phyloP scores from a whole-genome alignment of 2,797 vertebrate species.

The Xiphophorus birchmanni region DNA sequence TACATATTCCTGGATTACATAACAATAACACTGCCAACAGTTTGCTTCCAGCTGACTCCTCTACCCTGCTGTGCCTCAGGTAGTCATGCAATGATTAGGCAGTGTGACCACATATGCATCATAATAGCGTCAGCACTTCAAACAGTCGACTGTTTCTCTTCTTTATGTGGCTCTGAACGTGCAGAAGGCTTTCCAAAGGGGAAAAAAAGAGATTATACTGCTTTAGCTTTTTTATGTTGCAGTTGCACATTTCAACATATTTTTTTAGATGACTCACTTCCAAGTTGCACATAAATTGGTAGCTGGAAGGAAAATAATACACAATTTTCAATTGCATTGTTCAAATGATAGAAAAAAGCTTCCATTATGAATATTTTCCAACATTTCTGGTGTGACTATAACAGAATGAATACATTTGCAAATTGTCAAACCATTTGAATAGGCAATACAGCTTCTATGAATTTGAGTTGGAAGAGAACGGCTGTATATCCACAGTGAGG shows the following conservation, averaged over 20 bases:
- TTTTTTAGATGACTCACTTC: not conserved
- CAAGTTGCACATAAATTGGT: too few relatives aligned
- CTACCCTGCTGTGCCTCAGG: slow-evolving; percentile 34
- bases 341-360: too few relatives aligned
- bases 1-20: slow-evolving; percentile 34
- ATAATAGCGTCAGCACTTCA: slow-evolving; percentile 21
- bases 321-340: not conserved
- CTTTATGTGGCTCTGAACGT: not conserved
- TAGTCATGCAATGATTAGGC: slow-evolving; percentile 33
- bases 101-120: slow-evolving; percentile 32
- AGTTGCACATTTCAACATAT: not conserved
- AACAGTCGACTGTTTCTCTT: not conserved
- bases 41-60: slow-evolving; percentile 39
- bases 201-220: not conserved
- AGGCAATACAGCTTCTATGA: not conserved
- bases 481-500: not conserved
- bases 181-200: not conserved
- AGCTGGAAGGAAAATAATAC: not conserved
- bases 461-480: not conserved
- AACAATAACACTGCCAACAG: slow-evolving; percentile 22
- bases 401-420: not conserved
- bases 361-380: too few relatives aligned
- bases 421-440: not conserved
- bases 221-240: not conserved
- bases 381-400: not conserved